phyloP scores from a whole-genome alignment of 2,888 invertebrate genomes.

The Nemapogon koenigi region DNA sequence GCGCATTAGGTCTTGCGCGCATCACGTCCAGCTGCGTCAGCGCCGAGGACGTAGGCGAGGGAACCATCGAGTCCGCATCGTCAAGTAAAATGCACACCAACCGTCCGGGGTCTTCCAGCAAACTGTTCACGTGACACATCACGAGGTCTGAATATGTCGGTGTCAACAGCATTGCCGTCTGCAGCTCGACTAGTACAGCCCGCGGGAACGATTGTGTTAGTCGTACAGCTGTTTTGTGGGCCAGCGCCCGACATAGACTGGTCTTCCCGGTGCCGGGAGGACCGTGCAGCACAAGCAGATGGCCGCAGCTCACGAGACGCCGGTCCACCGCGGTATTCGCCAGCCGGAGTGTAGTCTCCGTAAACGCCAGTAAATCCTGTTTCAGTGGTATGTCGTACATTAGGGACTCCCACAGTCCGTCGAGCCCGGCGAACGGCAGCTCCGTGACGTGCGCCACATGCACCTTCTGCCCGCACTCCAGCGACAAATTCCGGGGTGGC shows the following conservation, averaged over 20 bases:
- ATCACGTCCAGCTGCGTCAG: slow-evolving; percentile 94
- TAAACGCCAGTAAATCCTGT: slow-evolving; percentile 72
- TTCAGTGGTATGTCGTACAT: slow-evolving; percentile 50
- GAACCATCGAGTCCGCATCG: slow-evolving; percentile 95
- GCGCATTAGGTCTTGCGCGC: slow-evolving; percentile 84
- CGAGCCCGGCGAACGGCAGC: slow-evolving; percentile 79
- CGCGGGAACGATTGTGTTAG: slow-evolving; percentile 70
- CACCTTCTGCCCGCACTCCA: too few relatives aligned
- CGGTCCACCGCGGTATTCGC: slow-evolving; percentile 81
- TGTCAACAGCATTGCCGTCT: slow-evolving; percentile 96
- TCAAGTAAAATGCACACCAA: slow-evolving; percentile 93
- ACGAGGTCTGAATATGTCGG: slow-evolving; percentile 99
- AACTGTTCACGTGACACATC: slow-evolving; percentile 84
- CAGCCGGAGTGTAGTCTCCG: slow-evolving; percentile 84
- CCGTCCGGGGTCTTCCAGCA: slow-evolving; percentile 76
- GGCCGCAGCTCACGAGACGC: slow-evolving; percentile 87
- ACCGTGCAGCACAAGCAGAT: slow-evolving; percentile 86
- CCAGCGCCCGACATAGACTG: slow-evolving; percentile 91
- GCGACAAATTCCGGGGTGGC: too few relatives aligned
- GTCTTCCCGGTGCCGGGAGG: slow-evolving; percentile 97
- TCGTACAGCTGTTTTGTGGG: slow-evolving; percentile 86
- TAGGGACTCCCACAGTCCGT: slow-evolving; percentile 93
- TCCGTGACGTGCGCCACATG: too few relatives aligned
- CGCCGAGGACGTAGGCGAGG: slow-evolving; percentile 76
- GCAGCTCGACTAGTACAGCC: slow-evolving; percentile 89